Evolutionary conservation across 2,888 invertebrate species (phyloP), one percentile per base, ranked within the genome.

Genomic region (Adela reaumurella): DNA sequence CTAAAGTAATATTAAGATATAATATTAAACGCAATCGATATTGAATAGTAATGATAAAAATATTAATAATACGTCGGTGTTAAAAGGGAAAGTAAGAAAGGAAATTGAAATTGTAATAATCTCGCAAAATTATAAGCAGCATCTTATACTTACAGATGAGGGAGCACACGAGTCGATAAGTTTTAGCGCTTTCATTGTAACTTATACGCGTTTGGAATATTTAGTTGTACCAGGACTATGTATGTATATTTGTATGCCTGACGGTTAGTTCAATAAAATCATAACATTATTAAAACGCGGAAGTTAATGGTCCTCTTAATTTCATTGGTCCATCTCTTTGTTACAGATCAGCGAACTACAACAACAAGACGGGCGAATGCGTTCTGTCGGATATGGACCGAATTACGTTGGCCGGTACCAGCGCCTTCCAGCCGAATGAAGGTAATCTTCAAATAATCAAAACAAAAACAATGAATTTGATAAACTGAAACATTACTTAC

Each of bases 361-460:
- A 89, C 76, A 91, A 90, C 76, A 85, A 85, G 56, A 90, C 89
- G 54, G 91, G 91, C 55, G 88, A 88, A 65, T 94, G 94, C 77
- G 89, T 90, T 66, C 81, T 94, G 60, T 93, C 92, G 54, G 92
- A 90, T 74, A 93, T 94, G 93, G 94, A 94, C 79, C 86, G 94
- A 58, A 85, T 94, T 71, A 93, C 94, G 49, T 82, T 93, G 62
- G 92, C 90, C 52, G 92, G 93, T 57, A 88, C 89, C 49, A 88
- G 82, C 60, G 85, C 88, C 57, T 91, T 93, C 70, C 86, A 88
- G 65, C 76, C 83, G 51, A 83, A 83, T 56, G 85, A 85, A 66
- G 84, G 84, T 68, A 81, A 65, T 35, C 35, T 14, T 14, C 14
- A 35, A 35, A 35, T 35, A 8, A 24, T 24, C 24, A 24, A 24